Percentiles rank a stretch among this genome's conserved stretches.
phyloP scores from a whole-genome alignment of 2,797 vertebrate genomes.

The Lindbergichthys nudifrons region DNA sequence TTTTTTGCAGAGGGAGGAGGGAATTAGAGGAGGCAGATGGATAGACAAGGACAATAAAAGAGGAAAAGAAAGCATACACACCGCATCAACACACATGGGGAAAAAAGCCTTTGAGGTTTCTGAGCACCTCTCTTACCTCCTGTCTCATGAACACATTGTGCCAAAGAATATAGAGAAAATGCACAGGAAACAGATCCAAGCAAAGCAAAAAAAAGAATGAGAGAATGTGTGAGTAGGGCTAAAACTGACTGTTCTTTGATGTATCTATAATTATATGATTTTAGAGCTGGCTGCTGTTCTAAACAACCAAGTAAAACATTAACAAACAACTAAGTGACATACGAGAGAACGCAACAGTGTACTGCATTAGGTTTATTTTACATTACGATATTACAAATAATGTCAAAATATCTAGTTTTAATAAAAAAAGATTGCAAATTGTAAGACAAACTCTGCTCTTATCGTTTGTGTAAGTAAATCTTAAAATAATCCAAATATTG shows the following conservation, averaged over 20 bases:
- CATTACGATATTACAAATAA: not conserved
- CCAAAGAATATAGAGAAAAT: constrained; percentile 50
- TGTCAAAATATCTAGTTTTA: not conserved
- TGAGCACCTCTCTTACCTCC: constrained; percentile 65
- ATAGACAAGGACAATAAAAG: constrained; percentile 63
- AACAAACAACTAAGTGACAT: not conserved
- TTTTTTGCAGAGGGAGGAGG: constrained; percentile 38
- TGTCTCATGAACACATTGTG: constrained; percentile 35
- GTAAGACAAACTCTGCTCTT: not conserved
- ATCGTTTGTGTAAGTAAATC: not conserved
- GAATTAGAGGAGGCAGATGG: constrained; percentile 66
- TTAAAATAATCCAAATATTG: too few species aligned
- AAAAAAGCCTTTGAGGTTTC: constrained; percentile 74
- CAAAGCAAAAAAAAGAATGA: not conserved
- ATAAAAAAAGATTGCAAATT: not conserved
- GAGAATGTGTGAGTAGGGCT: not conserved
- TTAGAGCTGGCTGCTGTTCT: not conserved
- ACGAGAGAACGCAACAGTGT: not conserved
- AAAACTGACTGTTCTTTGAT: not conserved
- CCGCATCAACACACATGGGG: constrained; percentile 13
- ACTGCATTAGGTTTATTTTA: not conserved
- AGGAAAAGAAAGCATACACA: constrained; percentile 55
- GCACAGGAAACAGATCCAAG: constrained; percentile 18
- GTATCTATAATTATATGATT: not conserved
- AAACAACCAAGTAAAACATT: not conserved